These are phyloP conservation scores for Drosophila fuyamai DNA, from an alignment of 1,140 invertebrate genomes.

Conservation along the genomic window DNA sequence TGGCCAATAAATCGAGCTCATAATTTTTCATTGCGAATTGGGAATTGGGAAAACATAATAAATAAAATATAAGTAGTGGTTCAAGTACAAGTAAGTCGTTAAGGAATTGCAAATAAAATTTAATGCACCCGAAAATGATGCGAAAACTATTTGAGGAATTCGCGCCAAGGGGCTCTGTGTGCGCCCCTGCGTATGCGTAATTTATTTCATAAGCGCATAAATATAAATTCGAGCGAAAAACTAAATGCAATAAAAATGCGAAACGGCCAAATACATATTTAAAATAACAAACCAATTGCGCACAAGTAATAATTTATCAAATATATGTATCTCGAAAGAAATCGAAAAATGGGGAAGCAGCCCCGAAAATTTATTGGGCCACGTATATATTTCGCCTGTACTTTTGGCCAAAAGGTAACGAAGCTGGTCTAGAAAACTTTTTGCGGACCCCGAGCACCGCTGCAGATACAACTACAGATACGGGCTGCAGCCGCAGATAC, in stretches of 20 bases:
- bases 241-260: slow-evolving; percentile 79
- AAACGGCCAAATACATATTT: slow-evolving; percentile 52
- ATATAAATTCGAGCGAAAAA: slow-evolving; percentile 66
- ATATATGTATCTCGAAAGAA: slow-evolving; percentile 52
- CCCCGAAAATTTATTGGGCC: slow-evolving; percentile 65
- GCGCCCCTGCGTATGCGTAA: slow-evolving; percentile 67
- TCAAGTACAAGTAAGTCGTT: slow-evolving; percentile 65
- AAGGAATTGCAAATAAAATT: slow-evolving; percentile 75
- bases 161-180: slow-evolving; percentile 12
- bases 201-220: slow-evolving; percentile 78
- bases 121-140: slow-evolving; percentile 79
- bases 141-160: slow-evolving; percentile 75
- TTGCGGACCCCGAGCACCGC: slow-evolving; percentile 44
- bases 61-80: slow-evolving; percentile 73
- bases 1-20: slow-evolving; percentile 73
- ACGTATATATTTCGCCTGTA: slow-evolving; percentile 72
- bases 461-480: slow-evolving; percentile 43
- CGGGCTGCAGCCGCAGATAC: slow-evolving; percentile 19
- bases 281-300: slow-evolving; percentile 73
- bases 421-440: slow-evolving; percentile 70
- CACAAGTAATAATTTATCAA: slow-evolving; percentile 80
- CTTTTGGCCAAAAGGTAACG: slow-evolving; percentile 65
- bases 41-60: slow-evolving; percentile 65
- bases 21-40: slow-evolving; percentile 67
- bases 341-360: slow-evolving; percentile 39